A percentile compares a stretch with the other conserved stretches of the same genome.
phyloP scores from a whole-genome alignment of 2,888 invertebrate genomes.

The Lycaena phlaeas region DNA sequence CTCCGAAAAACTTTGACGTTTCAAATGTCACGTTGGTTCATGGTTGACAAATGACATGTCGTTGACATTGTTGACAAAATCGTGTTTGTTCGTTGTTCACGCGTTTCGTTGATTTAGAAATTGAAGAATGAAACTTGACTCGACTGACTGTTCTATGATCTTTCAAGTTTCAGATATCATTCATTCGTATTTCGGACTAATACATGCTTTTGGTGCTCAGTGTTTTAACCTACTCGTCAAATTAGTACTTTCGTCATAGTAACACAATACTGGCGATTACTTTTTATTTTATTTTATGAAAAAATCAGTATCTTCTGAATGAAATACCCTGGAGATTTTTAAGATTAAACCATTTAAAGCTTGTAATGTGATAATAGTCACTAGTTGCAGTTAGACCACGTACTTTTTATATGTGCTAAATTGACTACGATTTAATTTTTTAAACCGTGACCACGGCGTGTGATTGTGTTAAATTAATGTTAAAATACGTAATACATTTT shows the following conservation, averaged over 20 bases:
- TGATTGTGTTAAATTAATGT: no score
- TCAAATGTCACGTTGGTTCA: no score
- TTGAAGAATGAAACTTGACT: not conserved
- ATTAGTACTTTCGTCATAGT: not conserved
- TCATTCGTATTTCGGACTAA: not conserved
- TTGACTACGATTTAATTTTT: constrained; percentile 3
- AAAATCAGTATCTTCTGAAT: not conserved
- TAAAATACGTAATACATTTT: no score
- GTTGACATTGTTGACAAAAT: no score
- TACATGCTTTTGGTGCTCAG: not conserved
- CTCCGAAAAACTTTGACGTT: no score
- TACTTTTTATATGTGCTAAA: no score
- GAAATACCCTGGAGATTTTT: not conserved
- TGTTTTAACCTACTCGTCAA: constrained; percentile 1
- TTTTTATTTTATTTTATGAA: no score
- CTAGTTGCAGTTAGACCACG: no score
- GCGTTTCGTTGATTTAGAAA: not conserved
- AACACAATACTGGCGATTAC: not conserved
- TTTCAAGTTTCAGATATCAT: constrained; percentile 4
- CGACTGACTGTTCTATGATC: not conserved
- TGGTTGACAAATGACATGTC: no score
- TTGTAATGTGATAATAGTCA: no score
- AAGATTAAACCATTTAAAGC: no score
- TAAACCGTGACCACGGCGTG: not conserved
- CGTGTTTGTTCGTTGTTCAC: not conserved